Evolutionary conservation across 2,113 vertebrate species (phyloP).

Genomic region (Chitala chitala): DNA sequence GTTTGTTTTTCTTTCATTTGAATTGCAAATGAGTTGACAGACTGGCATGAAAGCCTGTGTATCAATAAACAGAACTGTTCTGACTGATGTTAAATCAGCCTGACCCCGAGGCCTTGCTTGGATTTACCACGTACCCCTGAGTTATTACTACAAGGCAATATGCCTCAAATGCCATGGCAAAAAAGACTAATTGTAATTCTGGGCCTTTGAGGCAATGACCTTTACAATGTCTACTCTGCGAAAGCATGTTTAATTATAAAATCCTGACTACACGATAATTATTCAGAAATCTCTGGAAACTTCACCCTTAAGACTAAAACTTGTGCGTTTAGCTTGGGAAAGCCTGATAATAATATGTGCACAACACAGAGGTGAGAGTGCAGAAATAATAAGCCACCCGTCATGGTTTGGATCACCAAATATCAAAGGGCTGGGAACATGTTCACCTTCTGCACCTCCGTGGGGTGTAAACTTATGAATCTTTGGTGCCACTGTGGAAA

Average conservation of each 20-base stretch:
- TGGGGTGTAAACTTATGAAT: neutral
- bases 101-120: neutral
- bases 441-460: neutral
- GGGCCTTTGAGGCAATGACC: conserved; percentile 26
- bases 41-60: neutral
- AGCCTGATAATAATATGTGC: neutral
- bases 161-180: neutral
- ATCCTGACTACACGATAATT: conserved; percentile 19
- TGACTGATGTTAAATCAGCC: conserved; percentile 16
- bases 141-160: conserved; percentile 10
- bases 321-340: neutral
- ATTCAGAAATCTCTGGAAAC: conserved; percentile 18
- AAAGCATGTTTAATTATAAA: conserved; percentile 27
- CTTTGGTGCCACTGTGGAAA: neutral
- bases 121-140: conserved; percentile 3
- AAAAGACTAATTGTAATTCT: conserved; percentile 20
- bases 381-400: neutral
- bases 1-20: conserved; percentile 3
- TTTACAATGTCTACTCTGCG: conserved; percentile 21
- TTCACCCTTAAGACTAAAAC: neutral
- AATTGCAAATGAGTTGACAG: conserved; percentile 13
- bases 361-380: neutral
- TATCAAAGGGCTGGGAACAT: neutral
- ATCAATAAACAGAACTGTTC: conserved; percentile 15
- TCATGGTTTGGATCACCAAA: neutral